Conservation (phyloP, 2,797 vertebrate species). For the Coregonus ussuriensis region DNA sequence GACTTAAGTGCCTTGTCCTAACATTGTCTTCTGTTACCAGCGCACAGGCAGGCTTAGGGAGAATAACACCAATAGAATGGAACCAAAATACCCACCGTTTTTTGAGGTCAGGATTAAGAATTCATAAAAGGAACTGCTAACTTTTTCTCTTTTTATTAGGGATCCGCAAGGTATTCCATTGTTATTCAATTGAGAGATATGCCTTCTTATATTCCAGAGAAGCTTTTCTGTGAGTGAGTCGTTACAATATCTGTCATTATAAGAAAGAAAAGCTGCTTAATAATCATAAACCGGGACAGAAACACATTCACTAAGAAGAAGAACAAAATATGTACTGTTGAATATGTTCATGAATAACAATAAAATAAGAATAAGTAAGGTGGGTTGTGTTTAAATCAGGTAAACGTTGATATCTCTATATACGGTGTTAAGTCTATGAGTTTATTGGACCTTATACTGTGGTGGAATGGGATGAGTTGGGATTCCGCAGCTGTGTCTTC, state of each 20-base stretch:
- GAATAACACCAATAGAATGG: slow-evolving; percentile 55
- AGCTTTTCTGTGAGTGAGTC: slow-evolving; percentile 45
- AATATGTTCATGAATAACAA: slow-evolving; percentile 7
- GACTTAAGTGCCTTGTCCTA: slow-evolving; percentile 77
- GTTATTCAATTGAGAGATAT: slow-evolving; percentile 49
- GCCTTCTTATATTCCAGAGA: slow-evolving; percentile 20
- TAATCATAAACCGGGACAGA: slow-evolving; percentile 27
- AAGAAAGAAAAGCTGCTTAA: slow-evolving; percentile 39
- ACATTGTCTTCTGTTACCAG: slow-evolving; percentile 66
- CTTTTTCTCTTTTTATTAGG: slow-evolving; percentile 28
- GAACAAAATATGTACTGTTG: background rate
- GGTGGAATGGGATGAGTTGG: background rate
- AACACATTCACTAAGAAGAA: slow-evolving; percentile 19
- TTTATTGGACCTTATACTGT: background rate
- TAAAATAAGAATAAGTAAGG: background rate
- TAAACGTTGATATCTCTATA: background rate
- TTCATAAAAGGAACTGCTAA: slow-evolving; percentile 55
- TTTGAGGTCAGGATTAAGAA: slow-evolving; percentile 69
- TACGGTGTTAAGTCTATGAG: background rate
- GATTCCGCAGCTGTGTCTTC: background rate
- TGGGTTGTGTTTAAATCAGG: slow-evolving; percentile 5
- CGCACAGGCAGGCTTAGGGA: slow-evolving; percentile 51
- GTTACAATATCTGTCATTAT: slow-evolving; percentile 52
- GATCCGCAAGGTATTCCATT: slow-evolving; percentile 44
- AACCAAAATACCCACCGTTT: slow-evolving; percentile 39